Percentiles rank a stretch among this genome's conserved stretches.
These are phyloP conservation scores for Spinus pinus DNA, from an alignment of 2,797 vertebrate genomes.

Conservation along the genomic window DNA sequence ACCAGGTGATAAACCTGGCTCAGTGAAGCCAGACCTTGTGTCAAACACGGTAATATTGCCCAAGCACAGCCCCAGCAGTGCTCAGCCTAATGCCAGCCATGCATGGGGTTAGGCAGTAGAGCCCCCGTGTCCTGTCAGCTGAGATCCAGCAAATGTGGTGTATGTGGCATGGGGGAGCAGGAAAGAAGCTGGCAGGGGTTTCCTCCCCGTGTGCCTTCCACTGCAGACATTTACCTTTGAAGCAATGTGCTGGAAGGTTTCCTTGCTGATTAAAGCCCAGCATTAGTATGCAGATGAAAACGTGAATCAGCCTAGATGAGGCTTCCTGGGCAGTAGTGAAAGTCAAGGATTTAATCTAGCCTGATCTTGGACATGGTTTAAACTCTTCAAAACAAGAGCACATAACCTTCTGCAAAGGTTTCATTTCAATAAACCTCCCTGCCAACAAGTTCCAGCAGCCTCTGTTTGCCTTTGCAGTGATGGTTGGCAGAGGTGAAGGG, in stretches of 20 bases:
- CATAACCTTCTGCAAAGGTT: background rate
- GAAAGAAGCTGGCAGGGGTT: background rate
- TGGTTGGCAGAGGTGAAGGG: background rate
- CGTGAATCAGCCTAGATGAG: background rate
- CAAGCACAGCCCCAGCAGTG: background rate
- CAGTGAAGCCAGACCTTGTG: background rate
- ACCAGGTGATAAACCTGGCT: background rate
- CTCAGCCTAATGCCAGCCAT: background rate
- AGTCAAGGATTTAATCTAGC: constrained; percentile 9
- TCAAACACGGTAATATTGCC: background rate
- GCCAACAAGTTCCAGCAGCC: background rate
- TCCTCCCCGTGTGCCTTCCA: background rate
- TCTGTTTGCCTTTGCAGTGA: background rate
- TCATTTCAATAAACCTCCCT: background rate
- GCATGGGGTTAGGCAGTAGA: background rate
- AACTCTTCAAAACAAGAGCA: constrained; percentile 8
- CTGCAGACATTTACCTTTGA: constrained; percentile 25
- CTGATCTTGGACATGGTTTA: background rate
- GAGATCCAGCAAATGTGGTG: constrained; percentile 15
- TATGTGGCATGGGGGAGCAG: background rate
- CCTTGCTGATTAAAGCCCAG: constrained; percentile 2
- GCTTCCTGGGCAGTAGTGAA: background rate
- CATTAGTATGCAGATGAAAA: constrained; percentile 18
- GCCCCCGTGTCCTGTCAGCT: background rate
- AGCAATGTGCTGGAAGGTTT: constrained; percentile 20